A percentile compares a stretch with the other conserved stretches of the same genome.
These are phyloP conservation scores for Anneissia japonica DNA, from an alignment of 35 echinoderm and acorn worm genomes.

Conservation along the genomic window DNA sequence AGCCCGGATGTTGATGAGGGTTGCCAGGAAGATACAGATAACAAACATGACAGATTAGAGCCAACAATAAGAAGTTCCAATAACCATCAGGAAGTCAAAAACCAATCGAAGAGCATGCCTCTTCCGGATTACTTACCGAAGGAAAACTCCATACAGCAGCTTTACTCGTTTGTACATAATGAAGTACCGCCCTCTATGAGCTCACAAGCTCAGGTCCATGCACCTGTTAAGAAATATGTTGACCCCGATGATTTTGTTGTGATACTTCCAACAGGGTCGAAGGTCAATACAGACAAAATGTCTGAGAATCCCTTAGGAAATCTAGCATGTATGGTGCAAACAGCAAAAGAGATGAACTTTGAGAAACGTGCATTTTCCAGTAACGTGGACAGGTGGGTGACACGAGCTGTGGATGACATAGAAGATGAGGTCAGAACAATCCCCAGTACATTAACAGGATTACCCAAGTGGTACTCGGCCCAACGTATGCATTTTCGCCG, in stretches of 20 bases:
- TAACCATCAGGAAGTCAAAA: background rate
- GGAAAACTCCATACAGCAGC: background rate
- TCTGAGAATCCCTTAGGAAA: constrained; percentile 56
- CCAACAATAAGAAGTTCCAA: background rate
- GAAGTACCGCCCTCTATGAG: background rate
- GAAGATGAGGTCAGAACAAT: background rate
- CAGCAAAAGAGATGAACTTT: constrained; percentile 63
- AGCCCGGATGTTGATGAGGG: background rate
- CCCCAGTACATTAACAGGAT: constrained; percentile 14
- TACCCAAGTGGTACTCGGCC: background rate
- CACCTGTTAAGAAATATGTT: constrained; percentile 31
- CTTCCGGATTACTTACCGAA: background rate
- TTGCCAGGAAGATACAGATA: background rate
- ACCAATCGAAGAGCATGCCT: background rate
- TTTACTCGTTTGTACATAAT: background rate
- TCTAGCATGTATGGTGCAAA: constrained; percentile 65
- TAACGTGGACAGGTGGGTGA: constrained; percentile 19
- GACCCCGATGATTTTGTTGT: constrained; percentile 63
- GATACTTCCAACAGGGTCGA: constrained; percentile 44
- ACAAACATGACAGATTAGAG: background rate
- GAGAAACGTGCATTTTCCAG: constrained; percentile 24
- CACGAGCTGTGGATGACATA: constrained; percentile 7
- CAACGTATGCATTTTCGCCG: background rate
- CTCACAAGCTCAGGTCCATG: background rate
- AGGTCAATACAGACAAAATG: constrained; percentile 11